Base-by-base conservation (phyloP, 2,888 invertebrate species). In the Acronicta leporina region DNA sequence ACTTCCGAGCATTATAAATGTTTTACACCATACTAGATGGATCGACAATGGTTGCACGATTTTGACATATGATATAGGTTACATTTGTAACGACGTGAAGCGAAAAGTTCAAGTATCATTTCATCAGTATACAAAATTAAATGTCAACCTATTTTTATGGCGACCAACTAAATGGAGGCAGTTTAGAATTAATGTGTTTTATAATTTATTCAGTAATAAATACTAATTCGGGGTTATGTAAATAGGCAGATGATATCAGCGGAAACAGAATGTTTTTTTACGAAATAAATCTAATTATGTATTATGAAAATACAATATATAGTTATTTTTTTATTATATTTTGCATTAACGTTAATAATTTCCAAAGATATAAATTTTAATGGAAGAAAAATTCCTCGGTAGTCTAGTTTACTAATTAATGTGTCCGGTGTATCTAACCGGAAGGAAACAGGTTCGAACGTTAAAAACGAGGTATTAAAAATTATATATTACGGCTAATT, bases 51-150 rank as follows among this genome's bases (percentile, higher is more conserved):
- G 35, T 38, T 67, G 54, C 77, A 79, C 74, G 73, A 73, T 68
- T 76, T 62, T 79, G 77, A 79, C 77, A 79, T 79, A 76, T 77
- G 73, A 79, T 79, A 73, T 73, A 78, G 67, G 77, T 79, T 68
- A 71, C 60, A 41, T 57, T 58, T 49, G 25, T 60, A 40, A 53
- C 71, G 48, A 63, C 60, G 47, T 20, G 14, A 44, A 50, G 43
- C 63, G 77, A 77, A 79, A 77, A 77, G 77, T 77, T 79, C 77
- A 76, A 73, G 64, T 53, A 76, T 79, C 63, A 71, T 79, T 72
- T 73, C 76, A 69, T 76, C 76, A 79, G 55, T 79, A 67, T 65
- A 64, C 62, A 65, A 33, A 60, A 67, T 58, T 52, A 73, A 79
- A 79, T 75, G 73, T 65, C 75, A 78, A 66, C 38, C 46, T 70